Conservation (phyloP, 2,888 invertebrate genomes). For the Yponomeuta cagnagella region DNA sequence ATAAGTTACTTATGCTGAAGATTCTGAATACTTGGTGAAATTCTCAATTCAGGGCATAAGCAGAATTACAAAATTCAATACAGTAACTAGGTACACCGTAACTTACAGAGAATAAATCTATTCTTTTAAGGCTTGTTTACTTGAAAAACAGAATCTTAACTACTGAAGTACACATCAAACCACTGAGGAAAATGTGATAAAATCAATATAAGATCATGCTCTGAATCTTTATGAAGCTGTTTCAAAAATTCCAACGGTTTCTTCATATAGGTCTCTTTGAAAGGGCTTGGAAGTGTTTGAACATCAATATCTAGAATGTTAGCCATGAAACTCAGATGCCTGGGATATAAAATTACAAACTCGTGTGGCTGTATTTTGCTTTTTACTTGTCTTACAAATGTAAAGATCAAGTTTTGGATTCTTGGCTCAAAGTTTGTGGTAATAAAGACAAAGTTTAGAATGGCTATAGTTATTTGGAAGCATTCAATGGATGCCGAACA, state of each 20-base stretch:
- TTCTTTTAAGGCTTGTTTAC: too few relatives aligned
- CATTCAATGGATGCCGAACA: constrained; percentile 45
- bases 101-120: too few relatives aligned
- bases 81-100: too few relatives aligned
- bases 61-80: too few relatives aligned
- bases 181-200: constrained; percentile 59
- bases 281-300: constrained; percentile 26
- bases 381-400: constrained; percentile 42
- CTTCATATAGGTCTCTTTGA: constrained; percentile 32
- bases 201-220: constrained; percentile 50
- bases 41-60: too few relatives aligned
- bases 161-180: constrained; percentile 48
- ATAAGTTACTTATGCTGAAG: too few relatives aligned
- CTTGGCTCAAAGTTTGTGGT: constrained; percentile 39
- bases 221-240: constrained; percentile 32
- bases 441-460: constrained; percentile 50
- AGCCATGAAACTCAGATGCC: constrained; percentile 35
- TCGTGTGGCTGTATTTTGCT: constrained; percentile 24
- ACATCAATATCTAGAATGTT: constrained; percentile 49
- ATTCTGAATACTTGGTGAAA: too few relatives aligned
- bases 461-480: constrained; percentile 50
- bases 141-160: neutral
- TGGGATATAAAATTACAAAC: constrained; percentile 43
- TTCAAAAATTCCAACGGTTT: constrained; percentile 35
- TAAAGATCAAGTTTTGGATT: constrained; percentile 38